Base-by-base conservation (phyloP, 2,888 invertebrate species). In the Gymnoscelis rufifasciata region DNA sequence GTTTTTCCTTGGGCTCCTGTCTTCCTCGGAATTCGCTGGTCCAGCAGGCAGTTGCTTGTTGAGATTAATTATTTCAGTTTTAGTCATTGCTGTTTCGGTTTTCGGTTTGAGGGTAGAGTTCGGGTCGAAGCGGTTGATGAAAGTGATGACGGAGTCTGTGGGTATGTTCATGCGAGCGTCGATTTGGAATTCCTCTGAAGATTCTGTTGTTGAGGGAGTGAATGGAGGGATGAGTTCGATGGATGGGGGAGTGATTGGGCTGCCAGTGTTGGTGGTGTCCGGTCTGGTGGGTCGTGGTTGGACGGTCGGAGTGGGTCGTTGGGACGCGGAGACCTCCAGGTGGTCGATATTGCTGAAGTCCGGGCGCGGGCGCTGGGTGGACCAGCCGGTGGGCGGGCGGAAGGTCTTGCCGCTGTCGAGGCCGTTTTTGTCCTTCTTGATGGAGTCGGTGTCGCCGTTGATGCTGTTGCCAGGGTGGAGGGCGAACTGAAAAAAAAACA, bases 361-460 rank as follows among this genome's bases (percentile, higher is more conserved):
- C 12, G 52, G 41, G 8, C 42, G 57, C 1, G 62, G 54, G 30
- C 43, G 67, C 40, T 88, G 81, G 0, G 89, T 90, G 0, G 90
- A 90, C 90, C 90, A 90, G 44, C 87, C 87, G 5, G 84, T 80
- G 0, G 91, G 90, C 0, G 90, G 82, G 15, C 88, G 75, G 60
- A 89, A 90, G 50, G 78, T 74, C 56, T 89, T 88, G 43, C 77
- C 88, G 28, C 78, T 76, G 51, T 82, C 84, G 3, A 86, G 57
- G 10, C 77, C 78, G 40, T 84, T 80, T 53, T 83, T 80, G 50
- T 76, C 73, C 7, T 70, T 67, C 35, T 73, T 78, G 15, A 89
- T 82, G 3, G 81, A 68, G 57, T 90, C 89, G 1, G 80, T 81
- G 2, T 78, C 62, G 7, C 82, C 84, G 0, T 79, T 78, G 27